Evolutionary conservation across 92 coral and sea anemone genomes (phyloP).

Genomic region (Meandrina meandrites): DNA sequence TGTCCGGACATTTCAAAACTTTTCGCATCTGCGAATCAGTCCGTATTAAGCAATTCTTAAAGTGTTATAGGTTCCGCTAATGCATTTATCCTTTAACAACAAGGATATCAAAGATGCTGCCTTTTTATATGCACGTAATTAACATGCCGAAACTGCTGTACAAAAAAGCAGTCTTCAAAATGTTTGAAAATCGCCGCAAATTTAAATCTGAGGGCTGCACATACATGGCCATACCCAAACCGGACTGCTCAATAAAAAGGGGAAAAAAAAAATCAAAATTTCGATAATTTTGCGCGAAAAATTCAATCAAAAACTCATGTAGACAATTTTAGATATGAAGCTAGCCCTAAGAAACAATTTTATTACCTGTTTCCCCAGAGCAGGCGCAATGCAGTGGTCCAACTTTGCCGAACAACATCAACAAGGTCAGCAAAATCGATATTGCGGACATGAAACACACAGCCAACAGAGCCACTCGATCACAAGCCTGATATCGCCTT

Average conservation of each 20-base stretch:
- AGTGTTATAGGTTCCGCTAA: background rate
- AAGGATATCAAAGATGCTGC: background rate
- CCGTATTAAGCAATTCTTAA: constrained; percentile 3
- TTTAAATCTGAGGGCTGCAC: background rate
- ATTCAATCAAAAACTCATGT: background rate
- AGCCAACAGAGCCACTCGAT: constrained; percentile 11
- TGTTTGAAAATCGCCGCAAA: background rate
- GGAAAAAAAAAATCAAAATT: background rate
- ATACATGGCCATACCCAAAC: background rate
- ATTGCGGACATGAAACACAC: constrained; percentile 25
- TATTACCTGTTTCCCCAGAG: constrained; percentile 24
- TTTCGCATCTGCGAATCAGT: too few species aligned
- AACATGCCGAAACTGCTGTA: background rate
- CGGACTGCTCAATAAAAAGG: background rate
- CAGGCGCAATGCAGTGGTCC: constrained; percentile 16
- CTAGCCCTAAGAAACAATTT: background rate
- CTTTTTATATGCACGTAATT: background rate
- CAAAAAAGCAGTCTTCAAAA: background rate
- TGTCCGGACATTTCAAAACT: background rate
- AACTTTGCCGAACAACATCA: constrained; percentile 24
- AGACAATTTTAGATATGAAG: background rate
- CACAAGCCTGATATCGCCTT: background rate
- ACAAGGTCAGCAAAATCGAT: constrained; percentile 9
- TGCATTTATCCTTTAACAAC: too few species aligned
- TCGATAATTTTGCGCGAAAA: background rate